Percentiles rank a stretch among this genome's conserved stretches.
Evolutionary conservation across 2,888 invertebrate species (phyloP).

Genomic region (Philhelius pedissequus): DNA sequence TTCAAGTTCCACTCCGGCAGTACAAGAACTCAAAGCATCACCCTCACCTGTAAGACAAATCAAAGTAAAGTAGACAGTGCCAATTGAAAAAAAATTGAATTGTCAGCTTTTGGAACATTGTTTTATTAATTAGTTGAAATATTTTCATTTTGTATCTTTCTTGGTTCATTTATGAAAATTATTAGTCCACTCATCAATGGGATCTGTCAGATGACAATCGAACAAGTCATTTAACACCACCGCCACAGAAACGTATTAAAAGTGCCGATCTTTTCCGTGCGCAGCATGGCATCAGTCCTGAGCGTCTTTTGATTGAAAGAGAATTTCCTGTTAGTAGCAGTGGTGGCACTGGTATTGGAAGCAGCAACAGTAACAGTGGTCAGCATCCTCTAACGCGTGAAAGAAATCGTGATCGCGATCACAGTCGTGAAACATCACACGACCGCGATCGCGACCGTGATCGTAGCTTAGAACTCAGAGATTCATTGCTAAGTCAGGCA

Average conservation of each 20-base stretch:
- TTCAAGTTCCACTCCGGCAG: slow-evolving; percentile 73
- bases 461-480: slow-evolving; percentile 84
- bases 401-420: slow-evolving; percentile 73
- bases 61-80: slow-evolving; percentile 77
- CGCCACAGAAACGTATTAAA: slow-evolving; percentile 85
- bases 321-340: slow-evolving; percentile 75
- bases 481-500: slow-evolving; percentile 87
- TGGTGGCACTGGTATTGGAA: slow-evolving; percentile 69
- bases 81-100: slow-evolving; percentile 69
- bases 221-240: slow-evolving; percentile 80
- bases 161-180: background rate
- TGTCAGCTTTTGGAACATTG: slow-evolving; percentile 60
- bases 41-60: slow-evolving; percentile 79
- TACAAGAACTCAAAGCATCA: slow-evolving; percentile 78
- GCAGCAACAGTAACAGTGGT: slow-evolving; percentile 71
- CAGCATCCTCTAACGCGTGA: slow-evolving; percentile 78
- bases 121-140: slow-evolving; percentile 37
- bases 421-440: slow-evolving; percentile 73
- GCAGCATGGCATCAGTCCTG: slow-evolving; percentile 80
- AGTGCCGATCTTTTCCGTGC: slow-evolving; percentile 85
- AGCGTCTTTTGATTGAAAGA: slow-evolving; percentile 77
- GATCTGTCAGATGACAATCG: slow-evolving; percentile 81
- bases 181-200: slow-evolving; percentile 80
- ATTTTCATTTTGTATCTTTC: slow-evolving; percentile 7
- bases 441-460: slow-evolving; percentile 81